Conservation (phyloP, 2,113 vertebrate species). For the Morone chrysops region DNA sequence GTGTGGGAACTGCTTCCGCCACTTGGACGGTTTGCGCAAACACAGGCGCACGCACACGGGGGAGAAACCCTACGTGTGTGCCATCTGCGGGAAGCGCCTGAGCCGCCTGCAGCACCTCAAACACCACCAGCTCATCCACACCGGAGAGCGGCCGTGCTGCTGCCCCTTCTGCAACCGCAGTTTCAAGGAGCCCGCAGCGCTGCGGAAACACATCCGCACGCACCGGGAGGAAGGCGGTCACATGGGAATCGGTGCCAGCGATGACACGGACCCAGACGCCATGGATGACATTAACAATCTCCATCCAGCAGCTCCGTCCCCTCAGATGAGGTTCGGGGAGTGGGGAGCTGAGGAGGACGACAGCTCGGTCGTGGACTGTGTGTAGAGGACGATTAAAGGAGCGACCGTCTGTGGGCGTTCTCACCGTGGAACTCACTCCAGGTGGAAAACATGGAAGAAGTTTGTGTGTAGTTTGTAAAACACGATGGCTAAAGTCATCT, state of each 20-base stretch:
- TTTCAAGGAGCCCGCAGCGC: conserved; percentile 85
- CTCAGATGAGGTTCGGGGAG: conserved; percentile 85
- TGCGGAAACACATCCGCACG: conserved; percentile 85
- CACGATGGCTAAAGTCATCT: conserved; percentile 6
- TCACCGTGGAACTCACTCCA: not conserved
- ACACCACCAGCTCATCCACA: conserved; percentile 88
- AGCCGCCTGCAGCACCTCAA: conserved; percentile 88
- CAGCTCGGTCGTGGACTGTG: conserved; percentile 80
- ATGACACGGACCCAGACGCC: conserved; percentile 72
- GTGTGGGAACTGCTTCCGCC: conserved; percentile 86
- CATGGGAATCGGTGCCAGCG: conserved; percentile 57
- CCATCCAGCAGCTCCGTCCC: conserved; percentile 78
- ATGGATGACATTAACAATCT: conserved; percentile 79
- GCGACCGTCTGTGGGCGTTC: not conserved
- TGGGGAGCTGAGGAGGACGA: conserved; percentile 85
- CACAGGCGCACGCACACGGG: conserved; percentile 87
- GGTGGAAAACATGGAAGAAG: not conserved
- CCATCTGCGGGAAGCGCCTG: conserved; percentile 85
- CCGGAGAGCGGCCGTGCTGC: conserved; percentile 84
- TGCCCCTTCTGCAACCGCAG: conserved; percentile 86
- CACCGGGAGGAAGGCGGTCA: conserved; percentile 80
- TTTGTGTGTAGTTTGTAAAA: conserved; percentile 31
- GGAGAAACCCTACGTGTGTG: conserved; percentile 86
- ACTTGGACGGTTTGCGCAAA: conserved; percentile 86
- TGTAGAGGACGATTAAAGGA: conserved; percentile 56